phyloP scores from a whole-genome alignment of 2,797 vertebrate species.

The Falco berigora region DNA sequence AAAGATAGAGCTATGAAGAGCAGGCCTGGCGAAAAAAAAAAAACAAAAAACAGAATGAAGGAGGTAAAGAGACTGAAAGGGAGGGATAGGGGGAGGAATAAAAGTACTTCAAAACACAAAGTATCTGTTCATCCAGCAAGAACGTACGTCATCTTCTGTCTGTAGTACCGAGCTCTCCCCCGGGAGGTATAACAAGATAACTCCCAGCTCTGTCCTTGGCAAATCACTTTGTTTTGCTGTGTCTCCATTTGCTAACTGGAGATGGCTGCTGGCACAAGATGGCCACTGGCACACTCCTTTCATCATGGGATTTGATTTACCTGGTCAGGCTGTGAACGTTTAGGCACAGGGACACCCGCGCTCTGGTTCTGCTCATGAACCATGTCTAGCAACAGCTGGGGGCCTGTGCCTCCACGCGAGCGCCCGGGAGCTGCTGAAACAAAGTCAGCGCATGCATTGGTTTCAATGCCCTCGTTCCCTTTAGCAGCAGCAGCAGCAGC shows the following conservation, averaged over 20 bases:
- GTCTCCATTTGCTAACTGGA: not conserved
- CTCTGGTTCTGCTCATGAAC: not conserved
- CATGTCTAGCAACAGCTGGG: not conserved
- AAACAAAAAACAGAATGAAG: not conserved
- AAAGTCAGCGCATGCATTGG: fast-evolving
- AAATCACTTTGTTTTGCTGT: not conserved
- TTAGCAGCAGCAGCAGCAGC: not conserved
- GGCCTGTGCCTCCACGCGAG: not conserved
- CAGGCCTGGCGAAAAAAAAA: not conserved
- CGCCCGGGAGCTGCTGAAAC: not conserved
- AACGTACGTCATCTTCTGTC: not conserved
- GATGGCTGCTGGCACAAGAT: not conserved
- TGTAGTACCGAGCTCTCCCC: not conserved
- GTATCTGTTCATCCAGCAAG: not conserved
- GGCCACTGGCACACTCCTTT: not conserved
- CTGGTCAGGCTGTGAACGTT: not conserved
- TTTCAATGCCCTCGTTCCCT: not conserved
- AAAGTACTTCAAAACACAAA: not conserved
- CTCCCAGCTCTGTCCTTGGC: not conserved
- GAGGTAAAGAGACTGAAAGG: not conserved
- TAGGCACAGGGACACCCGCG: not conserved
- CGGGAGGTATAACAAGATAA: fast-evolving
- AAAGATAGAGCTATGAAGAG: not conserved
- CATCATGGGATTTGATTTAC: not conserved
- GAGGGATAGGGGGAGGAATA: not conserved